Evolutionary conservation across 1,140 invertebrate species (phyloP).

Genomic region (Zaprionus lachaisei): DNA sequence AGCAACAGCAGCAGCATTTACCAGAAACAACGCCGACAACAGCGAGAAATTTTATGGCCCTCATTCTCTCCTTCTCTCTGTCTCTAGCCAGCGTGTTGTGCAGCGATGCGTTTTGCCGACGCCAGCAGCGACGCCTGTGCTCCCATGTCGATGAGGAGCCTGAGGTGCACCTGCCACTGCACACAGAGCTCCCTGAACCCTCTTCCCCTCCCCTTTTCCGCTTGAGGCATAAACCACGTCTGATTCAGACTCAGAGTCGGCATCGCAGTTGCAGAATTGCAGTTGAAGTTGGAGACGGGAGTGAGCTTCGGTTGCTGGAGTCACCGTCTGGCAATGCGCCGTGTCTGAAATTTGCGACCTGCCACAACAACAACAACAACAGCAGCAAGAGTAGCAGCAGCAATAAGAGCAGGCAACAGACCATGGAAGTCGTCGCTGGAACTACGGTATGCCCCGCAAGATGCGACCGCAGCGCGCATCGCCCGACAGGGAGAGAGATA

Average conservation of each 20-base stretch:
- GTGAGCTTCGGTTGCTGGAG: conserved; percentile 8
- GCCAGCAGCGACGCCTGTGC: conserved; percentile 15
- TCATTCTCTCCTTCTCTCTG: background rate
- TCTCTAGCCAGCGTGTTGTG: conserved; percentile 21
- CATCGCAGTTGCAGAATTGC: background rate
- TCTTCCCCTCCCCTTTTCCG: background rate
- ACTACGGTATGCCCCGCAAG: conserved; percentile 57
- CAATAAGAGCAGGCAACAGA: conserved; percentile 46
- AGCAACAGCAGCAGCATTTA: conserved; percentile 15
- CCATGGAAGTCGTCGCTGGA: conserved; percentile 55
- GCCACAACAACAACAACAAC: conserved; percentile 44
- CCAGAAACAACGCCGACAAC: conserved; percentile 16
- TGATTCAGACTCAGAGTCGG: conserved; percentile 21
- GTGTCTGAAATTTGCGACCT: conserved; percentile 61
- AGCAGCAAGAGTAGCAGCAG: background rate
- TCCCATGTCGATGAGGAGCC: conserved; percentile 13
- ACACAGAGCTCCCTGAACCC: background rate
- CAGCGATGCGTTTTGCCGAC: conserved; percentile 54
- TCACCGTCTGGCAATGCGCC: conserved; percentile 63
- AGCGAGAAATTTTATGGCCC: conserved; percentile 22
- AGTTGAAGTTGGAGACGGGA: background rate
- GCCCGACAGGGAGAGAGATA: conserved; percentile 18
- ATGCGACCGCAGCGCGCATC: conserved; percentile 41
- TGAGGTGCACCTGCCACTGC: conserved; percentile 26
- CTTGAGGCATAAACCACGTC: conserved; percentile 9